A percentile compares a stretch with the other conserved stretches of the same genome.
These are phyloP conservation scores for Drosophila sproati DNA, from an alignment of 1,140 invertebrate genomes.

Conservation along the genomic window DNA sequence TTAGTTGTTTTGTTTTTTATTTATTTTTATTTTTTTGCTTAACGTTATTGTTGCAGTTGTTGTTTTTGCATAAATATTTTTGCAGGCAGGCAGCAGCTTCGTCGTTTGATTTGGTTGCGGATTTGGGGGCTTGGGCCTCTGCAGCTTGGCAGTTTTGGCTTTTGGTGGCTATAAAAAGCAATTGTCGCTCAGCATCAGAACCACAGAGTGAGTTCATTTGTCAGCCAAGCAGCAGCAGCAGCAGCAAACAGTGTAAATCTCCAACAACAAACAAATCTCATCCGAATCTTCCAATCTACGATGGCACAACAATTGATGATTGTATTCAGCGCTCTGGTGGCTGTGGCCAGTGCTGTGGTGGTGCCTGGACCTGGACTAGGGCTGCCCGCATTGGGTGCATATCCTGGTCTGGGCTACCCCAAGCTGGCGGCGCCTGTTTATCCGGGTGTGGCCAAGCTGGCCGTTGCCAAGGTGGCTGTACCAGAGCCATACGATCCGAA, in stretches of 20 bases:
- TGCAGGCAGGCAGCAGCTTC: slow-evolving; percentile 50
- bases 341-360: slow-evolving; percentile 69
- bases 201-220: slow-evolving; percentile 83
- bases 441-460: slow-evolving; percentile 65
- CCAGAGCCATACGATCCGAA: slow-evolving; percentile 86
- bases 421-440: slow-evolving; percentile 81
- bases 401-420: slow-evolving; percentile 53
- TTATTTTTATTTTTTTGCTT: neutral
- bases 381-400: slow-evolving; percentile 51
- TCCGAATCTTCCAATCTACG: slow-evolving; percentile 25
- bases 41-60: slow-evolving; percentile 42
- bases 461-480: slow-evolving; percentile 84
- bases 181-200: slow-evolving; percentile 75
- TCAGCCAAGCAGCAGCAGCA: slow-evolving; percentile 64
- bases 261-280: slow-evolving; percentile 14
- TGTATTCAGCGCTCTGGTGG: slow-evolving; percentile 70
- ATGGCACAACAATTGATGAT: slow-evolving; percentile 79
- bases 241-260: slow-evolving; percentile 18
- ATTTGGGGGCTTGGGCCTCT: slow-evolving; percentile 57
- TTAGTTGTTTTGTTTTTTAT: slow-evolving; percentile 59
- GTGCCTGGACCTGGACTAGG: slow-evolving; percentile 69
- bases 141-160: slow-evolving; percentile 7
- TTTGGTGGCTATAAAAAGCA: slow-evolving; percentile 77
- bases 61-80: slow-evolving; percentile 82
- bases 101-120: slow-evolving; percentile 52